A percentile compares a stretch with the other conserved stretches of the same genome.
phyloP scores from a whole-genome alignment of 2,113 vertebrate species.

The Siniperca knerii region DNA sequence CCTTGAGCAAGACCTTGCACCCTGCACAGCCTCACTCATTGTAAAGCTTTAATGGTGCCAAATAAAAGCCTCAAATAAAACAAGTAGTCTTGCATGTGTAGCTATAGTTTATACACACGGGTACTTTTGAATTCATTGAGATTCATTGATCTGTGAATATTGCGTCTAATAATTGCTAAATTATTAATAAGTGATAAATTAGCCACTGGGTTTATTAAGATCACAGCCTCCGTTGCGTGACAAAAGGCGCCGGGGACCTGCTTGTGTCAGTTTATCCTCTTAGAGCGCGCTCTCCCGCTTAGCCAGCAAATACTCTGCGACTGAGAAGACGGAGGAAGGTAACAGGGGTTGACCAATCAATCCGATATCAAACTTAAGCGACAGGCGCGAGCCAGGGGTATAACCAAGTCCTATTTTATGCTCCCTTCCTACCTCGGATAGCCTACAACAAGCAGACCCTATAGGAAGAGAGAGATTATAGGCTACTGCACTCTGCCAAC shows the following conservation, averaged over 20 bases:
- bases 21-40: not conserved
- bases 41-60: not conserved
- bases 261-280: conserved; percentile 80
- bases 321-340: conserved; percentile 43
- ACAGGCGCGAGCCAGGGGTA: conserved; percentile 25
- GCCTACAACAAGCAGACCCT: conserved; percentile 14
- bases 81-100: not conserved
- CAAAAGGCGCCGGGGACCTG: conserved; percentile 76
- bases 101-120: not conserved
- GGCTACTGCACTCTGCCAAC: conserved; percentile 46
- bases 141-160: not conserved
- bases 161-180: not conserved
- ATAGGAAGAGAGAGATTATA: conserved; percentile 46
- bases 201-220: conserved; percentile 62
- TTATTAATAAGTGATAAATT: conserved; percentile 40
- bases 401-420: conserved; percentile 4
- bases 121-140: conserved; percentile 1
- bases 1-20: conserved; percentile 53
- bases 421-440: conserved; percentile 10
- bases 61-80: conserved; percentile 12
- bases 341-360: conserved; percentile 50
- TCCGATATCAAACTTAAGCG: conserved; percentile 67
- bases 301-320: conserved; percentile 73
- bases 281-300: conserved; percentile 75
- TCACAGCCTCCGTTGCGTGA: conserved; percentile 79